A percentile compares a stretch with the other conserved stretches of the same genome.
Evolutionary conservation across 2,888 invertebrate species (phyloP).

Genomic region (Habrosyne pyritoides): DNA sequence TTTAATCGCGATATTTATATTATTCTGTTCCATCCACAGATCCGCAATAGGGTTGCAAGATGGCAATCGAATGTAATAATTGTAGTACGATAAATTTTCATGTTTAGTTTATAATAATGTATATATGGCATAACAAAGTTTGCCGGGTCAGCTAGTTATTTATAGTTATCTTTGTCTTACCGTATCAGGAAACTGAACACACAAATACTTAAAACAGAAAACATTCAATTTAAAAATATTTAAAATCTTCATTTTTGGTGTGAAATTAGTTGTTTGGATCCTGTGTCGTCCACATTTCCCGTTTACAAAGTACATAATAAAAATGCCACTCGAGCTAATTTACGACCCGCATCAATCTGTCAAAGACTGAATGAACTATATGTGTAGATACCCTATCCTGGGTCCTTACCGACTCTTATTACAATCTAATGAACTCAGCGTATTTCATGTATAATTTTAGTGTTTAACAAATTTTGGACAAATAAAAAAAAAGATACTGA

Average conservation of each 20-base stretch:
- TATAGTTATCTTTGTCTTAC: no score
- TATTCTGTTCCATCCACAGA: no score
- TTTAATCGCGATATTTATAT: no score
- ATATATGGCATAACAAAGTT: no score
- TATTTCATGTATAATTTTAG: neutral
- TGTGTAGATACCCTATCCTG: neutral
- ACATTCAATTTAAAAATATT: neutral
- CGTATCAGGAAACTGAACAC: neutral
- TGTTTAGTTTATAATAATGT: no score
- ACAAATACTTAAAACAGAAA: neutral
- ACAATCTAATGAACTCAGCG: neutral
- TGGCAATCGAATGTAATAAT: no score
- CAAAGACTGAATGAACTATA: neutral
- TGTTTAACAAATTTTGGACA: no score
- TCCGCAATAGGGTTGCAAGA: no score
- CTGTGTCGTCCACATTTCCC: neutral
- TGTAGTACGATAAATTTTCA: no score
- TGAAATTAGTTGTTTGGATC: neutral
- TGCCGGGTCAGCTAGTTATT: no score
- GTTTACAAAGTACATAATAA: neutral
- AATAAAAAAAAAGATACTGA: no score
- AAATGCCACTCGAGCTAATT: slow-evolving; percentile 8
- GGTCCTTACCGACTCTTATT: no score
- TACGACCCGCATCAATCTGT: slow-evolving; percentile 5
- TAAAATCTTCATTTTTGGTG: neutral